A percentile compares a stretch with the other conserved stretches of the same genome.
These are phyloP conservation scores for Phymastichus coffea DNA, from an alignment of 1,140 invertebrate genomes.

Conservation along the genomic window DNA sequence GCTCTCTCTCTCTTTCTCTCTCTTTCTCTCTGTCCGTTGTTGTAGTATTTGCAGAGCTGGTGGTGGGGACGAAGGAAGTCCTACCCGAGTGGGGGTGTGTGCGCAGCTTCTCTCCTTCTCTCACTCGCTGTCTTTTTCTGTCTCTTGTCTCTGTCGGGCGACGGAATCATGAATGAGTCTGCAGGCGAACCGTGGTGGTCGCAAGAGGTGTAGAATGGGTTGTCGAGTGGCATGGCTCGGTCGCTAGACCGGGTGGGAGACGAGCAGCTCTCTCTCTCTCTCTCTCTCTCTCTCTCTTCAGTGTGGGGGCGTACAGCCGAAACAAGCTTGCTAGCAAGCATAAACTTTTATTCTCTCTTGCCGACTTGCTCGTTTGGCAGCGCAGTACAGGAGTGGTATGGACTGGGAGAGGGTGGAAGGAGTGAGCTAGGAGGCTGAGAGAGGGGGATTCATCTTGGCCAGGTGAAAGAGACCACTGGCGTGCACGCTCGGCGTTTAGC, in stretches of 20 bases:
- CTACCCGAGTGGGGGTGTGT: conserved; percentile 31
- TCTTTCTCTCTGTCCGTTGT: too few species aligned
- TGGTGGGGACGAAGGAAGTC: conserved; percentile 9
- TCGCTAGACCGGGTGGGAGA: conserved; percentile 30
- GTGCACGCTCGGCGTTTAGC: too few species aligned
- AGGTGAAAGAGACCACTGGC: too few species aligned
- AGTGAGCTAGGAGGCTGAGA: too few species aligned
- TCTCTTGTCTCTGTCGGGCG: conserved; percentile 31
- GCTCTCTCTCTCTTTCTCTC: too few species aligned
- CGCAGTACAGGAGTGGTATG: too few species aligned
- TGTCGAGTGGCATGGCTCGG: conserved; percentile 1
- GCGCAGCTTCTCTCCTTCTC: conserved; percentile 18
- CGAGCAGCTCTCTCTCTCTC: background rate
- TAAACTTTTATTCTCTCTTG: too few species aligned
- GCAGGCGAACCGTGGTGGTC: conserved; percentile 1
- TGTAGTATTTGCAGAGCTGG: background rate
- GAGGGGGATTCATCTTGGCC: too few species aligned
- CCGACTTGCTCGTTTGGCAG: too few species aligned
- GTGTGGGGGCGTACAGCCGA: conserved; percentile 32
- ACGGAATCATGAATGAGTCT: conserved; percentile 55
- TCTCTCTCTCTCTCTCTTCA: background rate
- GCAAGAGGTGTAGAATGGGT: conserved; percentile 14
- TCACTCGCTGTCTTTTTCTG: too few species aligned
- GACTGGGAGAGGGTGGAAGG: too few species aligned
- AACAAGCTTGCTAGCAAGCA: too few species aligned